These are phyloP conservation scores for Pseudomyrmex dendroicus DNA, from an alignment of 1,140 invertebrate genomes.

Conservation along the genomic window DNA sequence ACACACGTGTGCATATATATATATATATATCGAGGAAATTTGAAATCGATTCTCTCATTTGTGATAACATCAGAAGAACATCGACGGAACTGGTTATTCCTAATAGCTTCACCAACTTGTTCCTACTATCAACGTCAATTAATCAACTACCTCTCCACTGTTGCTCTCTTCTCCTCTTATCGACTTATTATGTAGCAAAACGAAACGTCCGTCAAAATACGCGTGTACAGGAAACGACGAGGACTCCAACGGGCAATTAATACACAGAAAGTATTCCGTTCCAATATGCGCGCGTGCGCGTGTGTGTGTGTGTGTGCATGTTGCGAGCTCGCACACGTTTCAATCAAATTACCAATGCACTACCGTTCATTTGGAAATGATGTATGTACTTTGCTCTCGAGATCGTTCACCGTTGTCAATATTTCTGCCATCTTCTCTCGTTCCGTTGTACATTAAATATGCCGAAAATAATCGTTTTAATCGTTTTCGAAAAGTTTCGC, in stretches of 20 bases:
- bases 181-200: slow-evolving; percentile 26
- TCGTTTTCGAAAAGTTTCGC: background rate
- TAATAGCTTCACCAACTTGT: background rate
- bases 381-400: slow-evolving; percentile 16
- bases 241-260: slow-evolving; percentile 29
- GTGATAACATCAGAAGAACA: too few relatives aligned
- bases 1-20: too few relatives aligned
- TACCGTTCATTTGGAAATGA: slow-evolving; percentile 22
- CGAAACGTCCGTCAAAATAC: slow-evolving; percentile 1
- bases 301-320: too few relatives aligned
- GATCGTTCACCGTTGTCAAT: background rate
- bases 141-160: background rate
- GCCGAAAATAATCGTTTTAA: background rate
- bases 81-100: too few relatives aligned
- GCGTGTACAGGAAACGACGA: background rate
- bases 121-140: background rate
- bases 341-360: slow-evolving; percentile 46
- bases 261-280: slow-evolving; percentile 23
- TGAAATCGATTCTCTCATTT: too few relatives aligned
- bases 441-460: background rate
- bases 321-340: background rate
- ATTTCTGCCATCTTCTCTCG: too few relatives aligned
- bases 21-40: too few relatives aligned
- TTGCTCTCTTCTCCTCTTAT: background rate
- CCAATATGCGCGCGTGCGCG: background rate